phyloP scores from a whole-genome alignment of 2,113 vertebrate species.

The Otus sunia region DNA sequence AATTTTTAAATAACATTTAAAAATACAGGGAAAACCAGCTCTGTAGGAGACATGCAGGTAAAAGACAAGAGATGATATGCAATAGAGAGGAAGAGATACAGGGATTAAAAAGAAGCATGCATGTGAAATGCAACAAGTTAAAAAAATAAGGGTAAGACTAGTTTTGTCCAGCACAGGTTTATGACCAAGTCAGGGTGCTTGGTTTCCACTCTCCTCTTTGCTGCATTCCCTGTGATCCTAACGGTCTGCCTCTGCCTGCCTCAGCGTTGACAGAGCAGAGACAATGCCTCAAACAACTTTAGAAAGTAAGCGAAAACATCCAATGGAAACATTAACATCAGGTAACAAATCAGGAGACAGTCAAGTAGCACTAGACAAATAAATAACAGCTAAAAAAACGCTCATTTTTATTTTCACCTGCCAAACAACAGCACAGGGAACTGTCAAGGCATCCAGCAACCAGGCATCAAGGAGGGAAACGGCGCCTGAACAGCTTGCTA shows the following conservation, averaged over 20 bases:
- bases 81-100: not conserved
- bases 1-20: not conserved
- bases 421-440: not conserved
- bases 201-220: not conserved
- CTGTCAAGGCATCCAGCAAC: not conserved
- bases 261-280: not conserved
- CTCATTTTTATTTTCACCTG: not conserved
- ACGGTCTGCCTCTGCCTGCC: not conserved
- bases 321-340: not conserved
- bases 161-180: not conserved
- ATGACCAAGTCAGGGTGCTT: not conserved
- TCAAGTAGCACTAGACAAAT: not conserved
- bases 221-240: not conserved
- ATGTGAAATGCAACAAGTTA: not conserved
- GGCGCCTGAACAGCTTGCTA: not conserved
- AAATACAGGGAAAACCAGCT: not conserved
- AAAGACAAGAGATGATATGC: not conserved
- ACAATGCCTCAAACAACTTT: not conserved
- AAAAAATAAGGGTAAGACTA: not conserved
- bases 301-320: not conserved
- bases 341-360: not conserved
- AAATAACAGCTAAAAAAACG: not conserved
- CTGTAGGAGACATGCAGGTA: not conserved
- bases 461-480: not conserved
- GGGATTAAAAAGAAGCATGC: not conserved